These are phyloP conservation scores for Cetonia aurata DNA, from an alignment of 2,888 invertebrate species.

Conservation along the genomic window DNA sequence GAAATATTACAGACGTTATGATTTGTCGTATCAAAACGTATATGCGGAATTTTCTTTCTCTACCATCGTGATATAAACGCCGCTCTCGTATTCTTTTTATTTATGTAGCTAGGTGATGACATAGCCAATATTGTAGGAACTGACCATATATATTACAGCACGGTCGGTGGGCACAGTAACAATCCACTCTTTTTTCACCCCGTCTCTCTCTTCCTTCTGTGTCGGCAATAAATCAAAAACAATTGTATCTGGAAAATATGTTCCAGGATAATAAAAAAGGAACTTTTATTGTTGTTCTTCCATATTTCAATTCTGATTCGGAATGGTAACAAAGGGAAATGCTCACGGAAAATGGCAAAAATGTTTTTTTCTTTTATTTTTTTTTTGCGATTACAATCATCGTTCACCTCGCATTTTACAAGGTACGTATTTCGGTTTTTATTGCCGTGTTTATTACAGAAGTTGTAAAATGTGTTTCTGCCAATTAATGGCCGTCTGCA, in stretches of 20 bases:
- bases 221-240: conserved; percentile 54
- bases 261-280: conserved; percentile 46
- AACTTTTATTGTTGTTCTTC: conserved; percentile 44
- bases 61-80: conserved; percentile 33
- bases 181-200: conserved; percentile 49
- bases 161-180: conserved; percentile 56
- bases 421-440: conserved; percentile 9
- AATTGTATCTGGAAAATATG: conserved; percentile 54
- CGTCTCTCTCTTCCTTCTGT: conserved; percentile 23
- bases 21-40: conserved; percentile 56
- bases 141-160: conserved; percentile 57
- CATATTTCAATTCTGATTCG: conserved; percentile 43
- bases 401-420: conserved; percentile 22
- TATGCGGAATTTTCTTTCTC: conserved; percentile 58
- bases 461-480: not conserved
- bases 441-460: conserved; percentile 6
- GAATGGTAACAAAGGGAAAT: conserved; percentile 36
- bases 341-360: conserved; percentile 26
- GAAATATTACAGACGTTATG: conserved; percentile 44
- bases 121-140: conserved; percentile 62
- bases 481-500: not conserved
- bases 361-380: conserved; percentile 8
- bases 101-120: conserved; percentile 61
- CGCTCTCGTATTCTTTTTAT: conserved; percentile 52
- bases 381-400: conserved; percentile 14